Conservation (phyloP, 2,113 vertebrate species). For the Salminus brasiliensis region DNA sequence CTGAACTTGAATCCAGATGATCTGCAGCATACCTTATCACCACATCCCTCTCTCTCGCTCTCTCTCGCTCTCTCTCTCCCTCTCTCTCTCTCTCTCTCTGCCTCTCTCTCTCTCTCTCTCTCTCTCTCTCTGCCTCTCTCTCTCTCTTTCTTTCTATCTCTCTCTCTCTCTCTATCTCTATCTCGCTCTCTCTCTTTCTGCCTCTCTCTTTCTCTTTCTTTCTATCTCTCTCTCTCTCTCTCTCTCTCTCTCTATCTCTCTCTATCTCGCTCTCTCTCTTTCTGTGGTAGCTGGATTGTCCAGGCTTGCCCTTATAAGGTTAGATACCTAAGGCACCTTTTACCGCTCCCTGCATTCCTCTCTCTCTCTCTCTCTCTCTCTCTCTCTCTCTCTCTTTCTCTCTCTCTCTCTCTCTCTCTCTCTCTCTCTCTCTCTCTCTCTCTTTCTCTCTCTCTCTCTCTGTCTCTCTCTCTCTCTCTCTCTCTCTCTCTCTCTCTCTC, state of each 20-base stretch:
- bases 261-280: background rate
- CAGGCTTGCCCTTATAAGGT: constrained; percentile 43
- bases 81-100: background rate
- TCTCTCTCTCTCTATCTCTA: background rate
- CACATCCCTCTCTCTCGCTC: background rate
- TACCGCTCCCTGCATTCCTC: background rate
- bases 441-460: too few relatives aligned
- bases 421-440: too few relatives aligned
- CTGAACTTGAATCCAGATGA: background rate
- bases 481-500: background rate
- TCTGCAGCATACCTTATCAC: constrained; percentile 14
- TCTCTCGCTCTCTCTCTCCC: background rate
- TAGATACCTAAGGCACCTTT: constrained; percentile 24
- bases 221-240: constrained; percentile 15
- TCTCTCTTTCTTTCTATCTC: background rate
- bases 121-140: background rate
- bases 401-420: background rate
- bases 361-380: background rate
- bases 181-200: background rate
- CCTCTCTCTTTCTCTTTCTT: background rate
- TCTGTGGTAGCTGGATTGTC: background rate
- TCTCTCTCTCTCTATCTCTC: constrained; percentile 1
- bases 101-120: background rate
- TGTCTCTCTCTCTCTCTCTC: too few relatives aligned
- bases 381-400: background rate